Evolutionary conservation across 2,888 invertebrate species (phyloP).

Genomic region (Tetragnatha montana): DNA sequence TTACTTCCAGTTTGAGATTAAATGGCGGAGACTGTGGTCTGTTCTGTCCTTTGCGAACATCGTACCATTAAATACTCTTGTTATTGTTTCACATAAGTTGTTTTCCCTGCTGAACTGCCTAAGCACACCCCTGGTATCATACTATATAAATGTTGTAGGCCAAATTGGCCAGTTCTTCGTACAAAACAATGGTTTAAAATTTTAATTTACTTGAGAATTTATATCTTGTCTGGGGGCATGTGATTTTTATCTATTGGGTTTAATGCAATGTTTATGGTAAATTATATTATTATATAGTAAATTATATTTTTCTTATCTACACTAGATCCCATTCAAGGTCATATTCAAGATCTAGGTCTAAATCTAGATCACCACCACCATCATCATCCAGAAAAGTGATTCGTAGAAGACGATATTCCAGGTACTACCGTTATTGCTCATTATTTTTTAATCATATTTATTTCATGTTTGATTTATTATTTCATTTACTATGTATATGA

Average conservation of each 20-base stretch:
- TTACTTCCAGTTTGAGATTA: no score
- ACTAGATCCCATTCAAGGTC: slow-evolving; percentile 48
- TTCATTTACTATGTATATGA: no score
- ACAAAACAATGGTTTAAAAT: neutral
- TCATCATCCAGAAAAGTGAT: slow-evolving; percentile 48
- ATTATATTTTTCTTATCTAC: neutral
- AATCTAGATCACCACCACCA: slow-evolving; percentile 74
- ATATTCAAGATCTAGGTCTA: slow-evolving; percentile 73
- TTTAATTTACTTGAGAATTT: neutral
- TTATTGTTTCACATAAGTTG: no score
- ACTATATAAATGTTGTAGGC: no score
- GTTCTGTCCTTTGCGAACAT: no score
- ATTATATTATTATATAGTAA: no score
- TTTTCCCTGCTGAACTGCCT: no score
- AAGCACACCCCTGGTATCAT: no score
- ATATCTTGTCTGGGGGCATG: neutral
- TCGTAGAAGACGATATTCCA: slow-evolving; percentile 56
- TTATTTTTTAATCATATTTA: neutral
- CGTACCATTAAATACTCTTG: no score
- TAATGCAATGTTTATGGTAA: no score
- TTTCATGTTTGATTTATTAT: neutral
- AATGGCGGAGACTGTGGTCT: no score
- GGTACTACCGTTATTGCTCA: slow-evolving; percentile 18
- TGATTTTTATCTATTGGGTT: neutral
- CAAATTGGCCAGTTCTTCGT: no score